These are phyloP conservation scores for Balaenoptera acutorostrata DNA, from an alignment of 2,113 vertebrate species.

Conservation along the genomic window DNA sequence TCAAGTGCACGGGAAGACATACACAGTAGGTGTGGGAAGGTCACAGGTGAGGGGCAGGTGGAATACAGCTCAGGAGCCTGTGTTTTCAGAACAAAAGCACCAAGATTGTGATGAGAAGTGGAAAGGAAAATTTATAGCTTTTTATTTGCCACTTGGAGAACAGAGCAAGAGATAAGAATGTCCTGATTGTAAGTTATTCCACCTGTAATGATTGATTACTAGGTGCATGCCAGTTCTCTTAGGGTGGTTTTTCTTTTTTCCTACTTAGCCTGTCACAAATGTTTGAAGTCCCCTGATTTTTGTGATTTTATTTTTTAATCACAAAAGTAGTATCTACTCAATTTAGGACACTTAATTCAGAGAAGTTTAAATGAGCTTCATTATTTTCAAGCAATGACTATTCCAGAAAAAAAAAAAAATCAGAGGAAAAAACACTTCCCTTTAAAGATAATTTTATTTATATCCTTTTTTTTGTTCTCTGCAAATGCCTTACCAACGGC, in stretches of 20 bases:
- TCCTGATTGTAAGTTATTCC: neutral
- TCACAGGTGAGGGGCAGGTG: neutral
- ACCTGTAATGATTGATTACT: neutral
- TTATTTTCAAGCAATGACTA: neutral
- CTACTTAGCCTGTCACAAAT: neutral
- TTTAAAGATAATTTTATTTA: neutral
- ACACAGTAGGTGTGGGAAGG: rapidly evolving
- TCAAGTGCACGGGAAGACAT: rapidly evolving
- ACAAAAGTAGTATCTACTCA: neutral
- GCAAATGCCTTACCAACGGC: neutral
- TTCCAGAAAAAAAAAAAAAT: neutral
- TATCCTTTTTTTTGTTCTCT: neutral
- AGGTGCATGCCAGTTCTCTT: neutral
- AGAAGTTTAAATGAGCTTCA: neutral
- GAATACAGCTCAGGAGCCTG: neutral
- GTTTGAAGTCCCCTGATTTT: neutral
- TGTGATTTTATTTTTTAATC: neutral
- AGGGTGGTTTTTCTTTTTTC: neutral
- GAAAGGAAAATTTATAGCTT: neutral
- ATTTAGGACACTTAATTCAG: neutral
- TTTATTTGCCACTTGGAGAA: neutral
- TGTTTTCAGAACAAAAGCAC: neutral
- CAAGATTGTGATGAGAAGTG: neutral
- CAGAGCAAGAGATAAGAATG: neutral
- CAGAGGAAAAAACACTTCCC: neutral